Conservation (phyloP, 2,113 vertebrate species). For the Trochalopteron elliotii region DNA sequence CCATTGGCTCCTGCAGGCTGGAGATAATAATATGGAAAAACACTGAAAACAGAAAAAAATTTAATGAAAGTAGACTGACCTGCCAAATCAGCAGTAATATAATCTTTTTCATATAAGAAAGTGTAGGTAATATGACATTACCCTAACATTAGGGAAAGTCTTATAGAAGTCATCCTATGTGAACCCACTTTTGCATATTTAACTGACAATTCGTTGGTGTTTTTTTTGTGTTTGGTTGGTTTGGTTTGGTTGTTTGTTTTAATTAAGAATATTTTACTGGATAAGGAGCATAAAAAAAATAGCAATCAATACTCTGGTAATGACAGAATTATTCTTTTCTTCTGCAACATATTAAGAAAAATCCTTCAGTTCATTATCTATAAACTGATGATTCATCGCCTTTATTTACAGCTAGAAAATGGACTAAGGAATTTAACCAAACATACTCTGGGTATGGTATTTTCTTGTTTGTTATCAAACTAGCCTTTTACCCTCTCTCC, state of each 20-base stretch:
- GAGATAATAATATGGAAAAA: background rate
- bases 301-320: background rate
- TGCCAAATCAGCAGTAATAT: background rate
- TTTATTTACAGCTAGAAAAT: background rate
- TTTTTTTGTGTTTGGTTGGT: background rate
- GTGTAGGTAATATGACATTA: background rate
- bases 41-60: background rate
- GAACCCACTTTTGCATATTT: background rate
- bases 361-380: background rate
- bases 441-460: background rate
- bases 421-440: background rate
- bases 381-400: background rate
- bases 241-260: background rate
- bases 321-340: background rate
- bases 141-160: background rate
- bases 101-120: background rate
- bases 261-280: background rate
- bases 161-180: background rate
- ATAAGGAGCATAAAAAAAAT: background rate
- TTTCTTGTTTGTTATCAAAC: background rate
- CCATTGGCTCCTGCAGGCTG: slow-evolving; percentile 13
- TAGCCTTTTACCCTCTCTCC: background rate
- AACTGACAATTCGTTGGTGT: background rate
- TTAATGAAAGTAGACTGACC: slow-evolving; percentile 18
- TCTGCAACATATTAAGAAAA: background rate